Evolutionary conservation across 1,140 invertebrate genomes (phyloP).

Genomic region (Pseudachorutes palmiensis): DNA sequence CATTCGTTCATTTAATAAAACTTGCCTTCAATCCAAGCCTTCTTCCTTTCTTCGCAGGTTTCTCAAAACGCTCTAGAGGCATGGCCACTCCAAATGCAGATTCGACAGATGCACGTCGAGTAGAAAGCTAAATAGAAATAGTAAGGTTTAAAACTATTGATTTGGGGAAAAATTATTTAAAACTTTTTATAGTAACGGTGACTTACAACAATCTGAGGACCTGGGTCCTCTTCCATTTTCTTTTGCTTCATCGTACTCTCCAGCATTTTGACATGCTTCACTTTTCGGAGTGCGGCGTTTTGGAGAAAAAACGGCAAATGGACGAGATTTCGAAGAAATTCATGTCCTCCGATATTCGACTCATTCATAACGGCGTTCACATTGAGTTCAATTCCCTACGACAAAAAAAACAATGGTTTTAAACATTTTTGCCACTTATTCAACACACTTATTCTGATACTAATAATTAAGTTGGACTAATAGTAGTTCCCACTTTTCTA

Average conservation of each 20-base stretch:
- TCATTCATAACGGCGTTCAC: conserved; percentile 73
- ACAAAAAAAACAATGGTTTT: conserved; percentile 35
- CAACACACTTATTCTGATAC: too few relatives aligned
- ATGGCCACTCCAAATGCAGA: conserved; percentile 51
- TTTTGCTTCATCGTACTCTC: conserved; percentile 30
- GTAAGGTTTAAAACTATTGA: too few relatives aligned
- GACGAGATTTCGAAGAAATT: conserved; percentile 92
- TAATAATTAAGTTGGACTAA: too few relatives aligned
- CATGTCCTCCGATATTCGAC: conserved; percentile 63
- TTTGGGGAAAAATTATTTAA: background rate
- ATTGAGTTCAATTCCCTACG: conserved; percentile 82
- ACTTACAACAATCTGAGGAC: conserved; percentile 32
- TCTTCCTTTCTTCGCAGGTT: conserved; percentile 31
- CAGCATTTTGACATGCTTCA: conserved; percentile 50
- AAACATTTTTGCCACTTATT: too few relatives aligned
- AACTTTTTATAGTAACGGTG: background rate
- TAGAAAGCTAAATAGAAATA: conserved; percentile 53
- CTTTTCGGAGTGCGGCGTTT: conserved; percentile 83
- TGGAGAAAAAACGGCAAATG: conserved; percentile 96
- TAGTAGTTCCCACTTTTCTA: too few relatives aligned
- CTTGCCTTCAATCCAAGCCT: conserved; percentile 31
- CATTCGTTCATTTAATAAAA: background rate
- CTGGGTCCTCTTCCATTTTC: conserved; percentile 33
- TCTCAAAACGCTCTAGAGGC: conserved; percentile 31
- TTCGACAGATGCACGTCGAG: conserved; percentile 64